Evolutionary conservation across 2,797 vertebrate species (phyloP).

Genomic region (Notolabrus celidotus): DNA sequence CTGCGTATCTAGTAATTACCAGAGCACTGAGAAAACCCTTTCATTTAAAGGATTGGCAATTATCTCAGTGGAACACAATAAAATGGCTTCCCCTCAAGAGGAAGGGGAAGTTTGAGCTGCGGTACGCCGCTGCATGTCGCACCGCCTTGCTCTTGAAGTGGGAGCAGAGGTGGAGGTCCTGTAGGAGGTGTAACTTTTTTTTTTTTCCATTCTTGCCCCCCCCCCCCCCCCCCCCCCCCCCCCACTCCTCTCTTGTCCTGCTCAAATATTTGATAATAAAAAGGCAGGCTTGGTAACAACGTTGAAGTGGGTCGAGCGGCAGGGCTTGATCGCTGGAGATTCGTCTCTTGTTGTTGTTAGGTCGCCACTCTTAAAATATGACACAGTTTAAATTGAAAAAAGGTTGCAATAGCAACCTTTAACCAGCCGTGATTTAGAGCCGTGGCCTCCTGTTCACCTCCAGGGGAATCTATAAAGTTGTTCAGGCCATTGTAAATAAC

Average conservation of each 20-base stretch:
- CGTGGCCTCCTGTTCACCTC: slow-evolving; percentile 72
- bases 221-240: slow-evolving; percentile 7
- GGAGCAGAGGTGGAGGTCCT: slow-evolving; percentile 75
- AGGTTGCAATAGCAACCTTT: slow-evolving; percentile 57
- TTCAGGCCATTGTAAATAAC: slow-evolving; percentile 77
- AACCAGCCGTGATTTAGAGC: slow-evolving; percentile 76
- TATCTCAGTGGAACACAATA: slow-evolving; percentile 84
- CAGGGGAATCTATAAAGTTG: slow-evolving; percentile 76
- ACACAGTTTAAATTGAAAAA: slow-evolving; percentile 48
- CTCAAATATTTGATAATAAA: slow-evolving; percentile 68
- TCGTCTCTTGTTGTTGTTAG: slow-evolving; percentile 65
- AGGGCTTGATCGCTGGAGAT: slow-evolving; percentile 59
- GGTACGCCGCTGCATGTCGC: slow-evolving; percentile 73
- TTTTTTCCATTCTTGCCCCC: background rate
- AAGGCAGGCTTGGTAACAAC: slow-evolving; percentile 48
- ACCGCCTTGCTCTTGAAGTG: slow-evolving; percentile 76
- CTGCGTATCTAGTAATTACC: slow-evolving; percentile 85
- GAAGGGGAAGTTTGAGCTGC: slow-evolving; percentile 83
- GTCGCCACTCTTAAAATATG: slow-evolving; percentile 64
- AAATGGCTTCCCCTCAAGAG: slow-evolving; percentile 82
- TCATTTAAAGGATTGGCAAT: slow-evolving; percentile 87
- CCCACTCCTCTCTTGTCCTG: slow-evolving; percentile 18
- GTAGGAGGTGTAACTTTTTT: slow-evolving; percentile 61
- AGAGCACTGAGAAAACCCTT: slow-evolving; percentile 83
- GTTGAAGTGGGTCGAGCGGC: slow-evolving; percentile 34